A percentile compares a stretch with the other conserved stretches of the same genome.
Conservation (phyloP, 2,797 vertebrate species). For the Kryptopterus vitreolus region DNA sequence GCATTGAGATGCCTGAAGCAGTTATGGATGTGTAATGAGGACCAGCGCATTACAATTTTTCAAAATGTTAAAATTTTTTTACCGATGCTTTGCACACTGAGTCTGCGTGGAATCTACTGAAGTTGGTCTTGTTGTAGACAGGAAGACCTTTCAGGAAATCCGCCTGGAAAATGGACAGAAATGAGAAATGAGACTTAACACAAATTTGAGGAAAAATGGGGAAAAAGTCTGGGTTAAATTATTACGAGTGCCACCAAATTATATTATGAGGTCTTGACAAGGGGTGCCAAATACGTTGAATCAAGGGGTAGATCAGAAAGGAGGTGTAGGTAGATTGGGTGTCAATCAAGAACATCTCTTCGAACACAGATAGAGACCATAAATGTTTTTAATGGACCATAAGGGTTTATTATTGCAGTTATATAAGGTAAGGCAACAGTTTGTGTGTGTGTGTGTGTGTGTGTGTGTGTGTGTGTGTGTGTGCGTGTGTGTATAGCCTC, state of each 20-base stretch:
- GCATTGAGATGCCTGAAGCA: not conserved
- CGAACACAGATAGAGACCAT: no score
- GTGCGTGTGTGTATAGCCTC: no score
- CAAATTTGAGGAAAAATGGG: not conserved
- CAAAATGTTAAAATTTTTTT: conserved; percentile 67
- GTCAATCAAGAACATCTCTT: no score
- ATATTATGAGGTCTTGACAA: not conserved
- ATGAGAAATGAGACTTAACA: not conserved
- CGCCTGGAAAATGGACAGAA: conserved; percentile 70
- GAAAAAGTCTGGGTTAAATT: not conserved
- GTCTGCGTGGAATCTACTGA: conserved; percentile 94
- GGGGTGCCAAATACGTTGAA: no score
- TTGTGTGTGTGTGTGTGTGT: no score
- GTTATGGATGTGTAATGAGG: not conserved
- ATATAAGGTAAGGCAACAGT: no score
- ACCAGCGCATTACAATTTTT: not conserved
- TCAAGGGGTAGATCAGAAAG: no score
- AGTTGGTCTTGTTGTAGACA: conserved; percentile 96
- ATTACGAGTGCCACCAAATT: not conserved
- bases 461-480: no score
- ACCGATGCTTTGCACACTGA: conserved; percentile 96
- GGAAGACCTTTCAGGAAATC: conserved; percentile 95
- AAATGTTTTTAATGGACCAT: no score
- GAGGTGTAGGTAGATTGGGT: no score
- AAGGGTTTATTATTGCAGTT: no score